phyloP scores from a whole-genome alignment of 2,797 vertebrate genomes.

The Champsocephalus gunnari region DNA sequence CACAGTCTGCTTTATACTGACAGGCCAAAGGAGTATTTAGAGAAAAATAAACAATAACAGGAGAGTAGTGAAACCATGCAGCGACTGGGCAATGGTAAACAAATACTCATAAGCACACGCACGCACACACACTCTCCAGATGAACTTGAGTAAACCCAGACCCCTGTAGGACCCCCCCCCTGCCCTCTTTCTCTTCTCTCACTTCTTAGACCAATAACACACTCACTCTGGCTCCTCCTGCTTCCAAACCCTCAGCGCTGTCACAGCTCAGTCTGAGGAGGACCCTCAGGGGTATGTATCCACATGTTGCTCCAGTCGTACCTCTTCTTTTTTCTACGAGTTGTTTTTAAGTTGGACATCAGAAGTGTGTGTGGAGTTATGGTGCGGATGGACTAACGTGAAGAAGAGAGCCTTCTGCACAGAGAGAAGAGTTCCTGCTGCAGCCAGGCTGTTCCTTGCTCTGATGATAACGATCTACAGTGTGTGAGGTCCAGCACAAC shows the following conservation, averaged over 20 bases:
- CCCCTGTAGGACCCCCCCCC: neutral
- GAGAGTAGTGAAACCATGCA: no score
- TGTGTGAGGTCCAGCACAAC: neutral
- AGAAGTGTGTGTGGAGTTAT: neutral
- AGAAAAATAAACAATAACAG: no score
- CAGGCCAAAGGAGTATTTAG: no score
- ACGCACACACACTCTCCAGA: neutral
- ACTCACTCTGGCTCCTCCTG: slow-evolving; percentile 38
- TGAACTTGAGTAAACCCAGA: slow-evolving; percentile 40
- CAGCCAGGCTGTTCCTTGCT: neutral
- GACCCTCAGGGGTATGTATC: slow-evolving; percentile 2
- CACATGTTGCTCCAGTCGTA: neutral
- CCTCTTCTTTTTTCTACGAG: neutral
- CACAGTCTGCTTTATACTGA: no score
- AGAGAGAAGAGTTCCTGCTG: neutral
- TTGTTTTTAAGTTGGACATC: neutral
- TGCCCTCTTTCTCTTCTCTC: neutral
- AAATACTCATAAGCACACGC: neutral
- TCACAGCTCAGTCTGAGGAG: slow-evolving; percentile 7
- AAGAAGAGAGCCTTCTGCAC: neutral
- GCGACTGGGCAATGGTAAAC: no score
- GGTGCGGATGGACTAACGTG: neutral
- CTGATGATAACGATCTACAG: neutral
- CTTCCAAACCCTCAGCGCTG: slow-evolving; percentile 55
- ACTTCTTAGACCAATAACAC: neutral